These are phyloP conservation scores for Cygnus atratus DNA, from an alignment of 2,113 vertebrate genomes.

Conservation along the genomic window DNA sequence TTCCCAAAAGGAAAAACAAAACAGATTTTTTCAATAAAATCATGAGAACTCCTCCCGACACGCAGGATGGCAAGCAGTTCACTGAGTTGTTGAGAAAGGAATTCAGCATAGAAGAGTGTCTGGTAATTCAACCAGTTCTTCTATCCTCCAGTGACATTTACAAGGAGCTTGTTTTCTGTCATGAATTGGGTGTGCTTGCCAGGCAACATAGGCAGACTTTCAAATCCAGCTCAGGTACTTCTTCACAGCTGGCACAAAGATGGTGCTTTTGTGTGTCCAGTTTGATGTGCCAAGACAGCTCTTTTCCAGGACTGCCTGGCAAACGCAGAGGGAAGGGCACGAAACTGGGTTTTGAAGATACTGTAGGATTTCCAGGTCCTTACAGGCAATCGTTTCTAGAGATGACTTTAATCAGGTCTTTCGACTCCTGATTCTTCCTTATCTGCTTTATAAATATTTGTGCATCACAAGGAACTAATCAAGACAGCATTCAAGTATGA, in stretches of 20 bases:
- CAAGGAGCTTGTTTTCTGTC: conserved; percentile 20
- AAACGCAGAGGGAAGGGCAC: not conserved
- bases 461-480: not conserved
- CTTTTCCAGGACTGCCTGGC: conserved; percentile 4
- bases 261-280: not conserved
- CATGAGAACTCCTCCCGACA: conserved; percentile 29
- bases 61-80: conserved; percentile 33
- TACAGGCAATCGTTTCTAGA: not conserved
- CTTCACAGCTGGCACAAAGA: not conserved
- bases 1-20: conserved; percentile 39
- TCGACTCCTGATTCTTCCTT: not conserved
- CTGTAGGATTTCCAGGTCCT: not conserved
- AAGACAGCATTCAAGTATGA: not conserved
- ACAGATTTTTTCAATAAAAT: conserved; percentile 61
- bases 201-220: conserved; percentile 21
- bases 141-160: conserved; percentile 33
- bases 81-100: conserved; percentile 53
- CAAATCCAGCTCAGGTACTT: not conserved
- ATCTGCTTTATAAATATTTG: not conserved
- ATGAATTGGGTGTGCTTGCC: not conserved
- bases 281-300: not conserved
- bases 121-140: conserved; percentile 42
- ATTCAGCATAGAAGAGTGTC: conserved; percentile 17
- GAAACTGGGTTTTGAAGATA: not conserved
- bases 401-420: not conserved